A percentile compares a stretch with the other conserved stretches of the same genome.
Evolutionary conservation across 2,888 invertebrate genomes (phyloP).

Genomic region (Holacanthella duospinosa): DNA sequence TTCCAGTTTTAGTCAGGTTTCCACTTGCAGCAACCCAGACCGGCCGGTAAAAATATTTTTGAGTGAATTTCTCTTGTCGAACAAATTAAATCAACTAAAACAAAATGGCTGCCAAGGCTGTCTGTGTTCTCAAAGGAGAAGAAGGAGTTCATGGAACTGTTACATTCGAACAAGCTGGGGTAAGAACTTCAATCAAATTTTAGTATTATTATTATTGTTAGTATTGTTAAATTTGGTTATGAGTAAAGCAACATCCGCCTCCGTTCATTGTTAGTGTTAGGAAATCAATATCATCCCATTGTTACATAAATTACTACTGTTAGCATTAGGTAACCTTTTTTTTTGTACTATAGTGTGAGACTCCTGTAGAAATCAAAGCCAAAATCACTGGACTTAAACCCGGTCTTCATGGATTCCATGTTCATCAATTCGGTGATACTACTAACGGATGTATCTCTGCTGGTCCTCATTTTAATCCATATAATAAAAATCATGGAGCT

Average conservation of each 20-base stretch:
- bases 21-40: too few relatives aligned
- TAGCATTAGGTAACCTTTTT: neutral
- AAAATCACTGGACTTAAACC: constrained; percentile 54
- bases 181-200: too few relatives aligned
- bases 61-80: too few relatives aligned
- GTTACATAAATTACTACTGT: too few relatives aligned
- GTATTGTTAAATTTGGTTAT: too few relatives aligned
- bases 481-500: constrained; percentile 67
- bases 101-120: constrained; percentile 56
- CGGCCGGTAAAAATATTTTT: too few relatives aligned
- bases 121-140: constrained; percentile 77
- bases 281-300: too few relatives aligned
- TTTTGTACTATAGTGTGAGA: neutral
- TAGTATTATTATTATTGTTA: too few relatives aligned
- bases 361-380: neutral
- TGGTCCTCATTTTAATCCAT: constrained; percentile 81
- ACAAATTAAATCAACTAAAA: too few relatives aligned
- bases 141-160: constrained; percentile 66
- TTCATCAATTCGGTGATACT: constrained; percentile 93
- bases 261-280: too few relatives aligned
- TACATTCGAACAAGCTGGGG: constrained; percentile 62
- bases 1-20: too few relatives aligned
- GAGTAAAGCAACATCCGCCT: too few relatives aligned
- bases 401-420: constrained; percentile 81
- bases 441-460: constrained; percentile 91